Percentiles rank a stretch among this genome's conserved stretches.
Evolutionary conservation across 1,140 invertebrate species (phyloP).

Genomic region (Pseudoatta argentina): DNA sequence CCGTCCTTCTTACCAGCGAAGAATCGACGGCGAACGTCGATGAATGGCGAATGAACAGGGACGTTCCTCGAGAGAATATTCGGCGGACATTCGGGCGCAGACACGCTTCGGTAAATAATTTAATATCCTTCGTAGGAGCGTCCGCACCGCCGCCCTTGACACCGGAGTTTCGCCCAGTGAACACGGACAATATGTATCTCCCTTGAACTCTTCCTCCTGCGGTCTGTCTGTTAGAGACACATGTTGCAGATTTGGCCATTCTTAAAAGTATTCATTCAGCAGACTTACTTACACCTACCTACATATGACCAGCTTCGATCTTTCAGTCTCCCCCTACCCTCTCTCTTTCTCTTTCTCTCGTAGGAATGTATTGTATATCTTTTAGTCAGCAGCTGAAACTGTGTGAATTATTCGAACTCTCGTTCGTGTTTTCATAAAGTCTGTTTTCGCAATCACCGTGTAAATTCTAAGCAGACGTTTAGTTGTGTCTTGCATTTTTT

Average conservation of each 20-base stretch:
- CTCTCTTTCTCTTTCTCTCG: too few species aligned
- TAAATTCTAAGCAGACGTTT: constrained; percentile 2
- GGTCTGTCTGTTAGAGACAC: constrained; percentile 47
- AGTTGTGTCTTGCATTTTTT: not conserved
- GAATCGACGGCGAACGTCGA: not conserved
- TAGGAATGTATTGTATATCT: not conserved
- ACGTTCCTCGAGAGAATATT: not conserved
- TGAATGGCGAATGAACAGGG: not conserved
- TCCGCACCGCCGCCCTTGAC: constrained; percentile 73
- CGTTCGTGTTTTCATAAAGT: not conserved
- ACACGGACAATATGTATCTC: constrained; percentile 79
- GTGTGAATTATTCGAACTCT: not conserved
- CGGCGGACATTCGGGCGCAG: constrained; percentile 4
- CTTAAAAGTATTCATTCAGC: constrained; percentile 43
- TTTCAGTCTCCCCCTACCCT: not conserved
- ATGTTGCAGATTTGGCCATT: constrained; percentile 64
- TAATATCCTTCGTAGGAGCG: constrained; percentile 63
- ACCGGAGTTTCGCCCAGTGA: constrained; percentile 80
- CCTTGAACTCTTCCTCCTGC: constrained; percentile 76
- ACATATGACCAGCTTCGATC: too few species aligned
- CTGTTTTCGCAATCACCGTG: not conserved
- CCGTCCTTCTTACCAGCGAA: not conserved
- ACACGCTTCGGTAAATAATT: constrained; percentile 73
- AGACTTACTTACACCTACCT: not conserved
- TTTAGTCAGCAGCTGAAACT: not conserved